phyloP scores from a whole-genome alignment of 1,140 invertebrate species.

The Sycophaga agraensis region DNA sequence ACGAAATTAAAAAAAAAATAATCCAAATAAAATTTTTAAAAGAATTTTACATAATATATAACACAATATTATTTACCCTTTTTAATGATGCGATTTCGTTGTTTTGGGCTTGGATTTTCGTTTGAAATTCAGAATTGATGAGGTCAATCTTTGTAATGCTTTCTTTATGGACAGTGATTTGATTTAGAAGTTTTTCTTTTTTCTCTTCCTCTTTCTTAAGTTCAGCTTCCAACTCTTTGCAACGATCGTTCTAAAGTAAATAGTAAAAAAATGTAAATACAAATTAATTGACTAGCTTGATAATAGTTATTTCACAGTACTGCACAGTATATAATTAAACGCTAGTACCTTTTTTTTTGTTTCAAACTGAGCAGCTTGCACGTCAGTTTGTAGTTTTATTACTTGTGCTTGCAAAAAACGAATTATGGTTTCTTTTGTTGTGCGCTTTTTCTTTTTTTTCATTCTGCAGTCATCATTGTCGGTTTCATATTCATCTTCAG shows the following conservation, averaged over 20 bases:
- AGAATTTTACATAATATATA: too few species aligned
- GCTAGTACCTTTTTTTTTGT: slow-evolving; percentile 50
- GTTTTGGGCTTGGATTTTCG: slow-evolving; percentile 47
- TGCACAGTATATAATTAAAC: slow-evolving; percentile 5
- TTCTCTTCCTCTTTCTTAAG: slow-evolving; percentile 47
- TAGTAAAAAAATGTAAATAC: not conserved
- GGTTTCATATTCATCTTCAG: not conserved
- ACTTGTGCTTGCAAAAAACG: slow-evolving; percentile 54
- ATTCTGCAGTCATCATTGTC: not conserved
- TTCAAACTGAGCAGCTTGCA: slow-evolving; percentile 47
- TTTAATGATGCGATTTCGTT: slow-evolving; percentile 51
- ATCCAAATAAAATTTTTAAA: too few species aligned
- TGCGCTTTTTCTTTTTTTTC: not conserved
- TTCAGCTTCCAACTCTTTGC: slow-evolving; percentile 51
- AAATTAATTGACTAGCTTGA: too few species aligned
- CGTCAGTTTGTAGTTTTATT: slow-evolving; percentile 50
- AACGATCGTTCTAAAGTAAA: slow-evolving; percentile 40
- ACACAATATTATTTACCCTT: slow-evolving; percentile 46
- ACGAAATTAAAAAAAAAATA: too few species aligned
- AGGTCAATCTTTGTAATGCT: slow-evolving; percentile 52
- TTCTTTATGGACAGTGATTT: slow-evolving; percentile 44
- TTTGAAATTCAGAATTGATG: slow-evolving; percentile 38
- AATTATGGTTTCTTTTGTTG: slow-evolving; percentile 40
- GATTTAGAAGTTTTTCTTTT: slow-evolving; percentile 52
- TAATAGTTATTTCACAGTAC: too few species aligned